A percentile compares a stretch with the other conserved stretches of the same genome.
These are phyloP conservation scores for Agriopis marginaria DNA, from an alignment of 2,888 invertebrate species.

Conservation along the genomic window DNA sequence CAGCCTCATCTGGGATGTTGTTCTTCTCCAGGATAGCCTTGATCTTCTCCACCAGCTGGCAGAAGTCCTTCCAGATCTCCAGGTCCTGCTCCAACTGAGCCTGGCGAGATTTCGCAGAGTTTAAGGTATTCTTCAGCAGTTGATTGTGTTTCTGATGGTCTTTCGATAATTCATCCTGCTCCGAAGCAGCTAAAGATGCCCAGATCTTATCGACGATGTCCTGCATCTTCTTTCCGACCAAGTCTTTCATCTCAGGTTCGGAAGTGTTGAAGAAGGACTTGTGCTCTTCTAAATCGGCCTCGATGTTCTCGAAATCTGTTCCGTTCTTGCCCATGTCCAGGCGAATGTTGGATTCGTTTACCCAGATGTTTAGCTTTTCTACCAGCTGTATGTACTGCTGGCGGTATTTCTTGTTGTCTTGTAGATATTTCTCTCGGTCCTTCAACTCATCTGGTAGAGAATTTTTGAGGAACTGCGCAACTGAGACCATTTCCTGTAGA, in stretches of 20 bases:
- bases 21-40: conserved; percentile 91
- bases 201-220: conserved; percentile 95
- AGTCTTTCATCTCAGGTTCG: conserved; percentile 91
- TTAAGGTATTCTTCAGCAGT: conserved; percentile 92
- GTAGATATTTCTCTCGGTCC: conserved; percentile 92
- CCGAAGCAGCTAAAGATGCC: conserved; percentile 92
- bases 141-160: conserved; percentile 94
- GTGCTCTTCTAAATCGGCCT: conserved; percentile 94
- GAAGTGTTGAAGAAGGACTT: conserved; percentile 93
- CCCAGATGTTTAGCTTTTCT: conserved; percentile 93
- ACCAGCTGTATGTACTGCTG: conserved; percentile 92
- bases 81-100: conserved; percentile 93
- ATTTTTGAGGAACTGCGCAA: conserved; percentile 91
- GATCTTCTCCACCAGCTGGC: conserved; percentile 91
- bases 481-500: conserved; percentile 93
- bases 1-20: conserved; percentile 92
- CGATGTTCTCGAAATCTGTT: conserved; percentile 94
- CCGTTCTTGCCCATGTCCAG: conserved; percentile 93
- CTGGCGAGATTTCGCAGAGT: conserved; percentile 93
- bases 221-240: conserved; percentile 93
- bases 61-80: conserved; percentile 95
- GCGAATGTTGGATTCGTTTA: conserved; percentile 92
- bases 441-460: conserved; percentile 93
- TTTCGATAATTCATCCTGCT: conserved; percentile 93
- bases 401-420: conserved; percentile 91